phyloP scores from a whole-genome alignment of 1,140 invertebrate genomes.

The Drosophila lacertosa region DNA sequence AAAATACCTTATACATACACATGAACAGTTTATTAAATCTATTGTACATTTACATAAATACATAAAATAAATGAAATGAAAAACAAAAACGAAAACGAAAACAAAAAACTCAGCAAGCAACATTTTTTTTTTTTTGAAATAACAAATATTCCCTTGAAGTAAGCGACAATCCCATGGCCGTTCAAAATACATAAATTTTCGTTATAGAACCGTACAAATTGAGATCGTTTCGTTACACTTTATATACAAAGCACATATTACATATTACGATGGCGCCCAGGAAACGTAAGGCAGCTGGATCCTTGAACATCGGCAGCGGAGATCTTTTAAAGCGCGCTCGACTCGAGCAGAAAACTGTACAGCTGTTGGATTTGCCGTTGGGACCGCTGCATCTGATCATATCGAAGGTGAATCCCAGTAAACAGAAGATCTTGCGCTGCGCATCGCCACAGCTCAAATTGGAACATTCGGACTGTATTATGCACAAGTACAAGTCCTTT shows the following conservation, averaged over 20 bases:
- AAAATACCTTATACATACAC: slow-evolving; percentile 1
- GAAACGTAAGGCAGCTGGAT: slow-evolving; percentile 5
- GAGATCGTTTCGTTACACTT: neutral
- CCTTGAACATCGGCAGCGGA: too few species aligned
- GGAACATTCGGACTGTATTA: neutral
- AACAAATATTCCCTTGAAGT: neutral
- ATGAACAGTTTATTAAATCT: slow-evolving; percentile 31
- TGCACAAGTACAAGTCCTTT: slow-evolving; percentile 18
- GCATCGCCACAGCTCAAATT: neutral
- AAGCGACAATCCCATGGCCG: slow-evolving; percentile 4
- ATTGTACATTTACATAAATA: slow-evolving; percentile 23
- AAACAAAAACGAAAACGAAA: neutral
- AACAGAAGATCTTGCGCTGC: neutral
- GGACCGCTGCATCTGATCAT: slow-evolving; percentile 26
- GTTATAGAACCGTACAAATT: slow-evolving; percentile 9
- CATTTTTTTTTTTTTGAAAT: too few species aligned
- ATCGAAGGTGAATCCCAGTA: slow-evolving; percentile 1
- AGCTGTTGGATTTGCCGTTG: slow-evolving; percentile 20
- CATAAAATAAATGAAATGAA: slow-evolving; percentile 13
- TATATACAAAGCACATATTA: neutral
- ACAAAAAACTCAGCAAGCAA: neutral
- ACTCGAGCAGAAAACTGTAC: neutral
- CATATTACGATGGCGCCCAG: neutral
- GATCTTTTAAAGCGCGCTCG: slow-evolving; percentile 1
- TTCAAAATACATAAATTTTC: slow-evolving; percentile 31